phyloP scores from a whole-genome alignment of 1,140 invertebrate species.

The Dreissena polymorpha region DNA sequence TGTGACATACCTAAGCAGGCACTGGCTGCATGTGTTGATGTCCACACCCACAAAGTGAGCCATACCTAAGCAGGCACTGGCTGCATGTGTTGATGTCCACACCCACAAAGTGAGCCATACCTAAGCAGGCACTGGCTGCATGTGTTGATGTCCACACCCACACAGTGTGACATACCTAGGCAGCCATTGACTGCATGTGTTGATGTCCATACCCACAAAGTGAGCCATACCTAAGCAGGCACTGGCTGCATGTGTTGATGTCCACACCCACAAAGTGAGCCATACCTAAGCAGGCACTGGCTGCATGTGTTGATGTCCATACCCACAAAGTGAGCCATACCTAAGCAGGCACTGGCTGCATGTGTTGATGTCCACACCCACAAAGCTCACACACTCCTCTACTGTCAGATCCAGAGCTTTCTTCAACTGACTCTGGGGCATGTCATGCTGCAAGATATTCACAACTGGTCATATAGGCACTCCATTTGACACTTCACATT shows the following conservation, averaged over 20 bases:
- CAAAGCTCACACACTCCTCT: slow-evolving; percentile 92
- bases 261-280: slow-evolving; percentile 91
- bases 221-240: slow-evolving; percentile 85
- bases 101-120: slow-evolving; percentile 88
- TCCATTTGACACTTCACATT: too few species aligned
- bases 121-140: slow-evolving; percentile 89
- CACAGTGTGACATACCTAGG: slow-evolving; percentile 87
- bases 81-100: slow-evolving; percentile 94
- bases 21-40: slow-evolving; percentile 90
- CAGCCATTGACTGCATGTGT: slow-evolving; percentile 89
- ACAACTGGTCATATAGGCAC: too few species aligned
- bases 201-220: slow-evolving; percentile 95
- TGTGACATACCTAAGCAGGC: slow-evolving; percentile 85
- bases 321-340: slow-evolving; percentile 88
- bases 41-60: slow-evolving; percentile 91
- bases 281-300: slow-evolving; percentile 87
- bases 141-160: slow-evolving; percentile 94
- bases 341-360: slow-evolving; percentile 89
- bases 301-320: slow-evolving; percentile 94
- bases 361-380: slow-evolving; percentile 94
- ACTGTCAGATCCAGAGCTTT: slow-evolving; percentile 86
- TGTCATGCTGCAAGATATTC: slow-evolving; percentile 87
- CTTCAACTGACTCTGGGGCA: slow-evolving; percentile 88
- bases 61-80: slow-evolving; percentile 87
- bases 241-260: slow-evolving; percentile 90